These are phyloP conservation scores for Enteromius paludinosus DNA, from an alignment of 2,797 vertebrate genomes.

Conservation along the genomic window DNA sequence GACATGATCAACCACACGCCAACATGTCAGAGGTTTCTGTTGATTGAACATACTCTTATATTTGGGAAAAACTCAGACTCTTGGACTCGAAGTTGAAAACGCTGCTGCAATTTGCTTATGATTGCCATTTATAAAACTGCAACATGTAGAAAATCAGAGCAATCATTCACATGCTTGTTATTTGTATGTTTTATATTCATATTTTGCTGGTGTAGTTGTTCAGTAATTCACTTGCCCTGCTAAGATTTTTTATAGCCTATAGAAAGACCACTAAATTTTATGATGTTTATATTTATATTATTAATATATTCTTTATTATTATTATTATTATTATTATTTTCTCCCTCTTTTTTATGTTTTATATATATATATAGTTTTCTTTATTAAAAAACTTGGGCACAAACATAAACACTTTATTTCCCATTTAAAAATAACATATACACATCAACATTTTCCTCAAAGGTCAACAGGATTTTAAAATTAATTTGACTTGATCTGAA, in stretches of 20 bases:
- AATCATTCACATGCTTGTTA: not conserved
- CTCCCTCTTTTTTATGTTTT: no score
- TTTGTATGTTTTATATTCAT: slow-evolving; percentile 5
- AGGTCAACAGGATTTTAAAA: not conserved
- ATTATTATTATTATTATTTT: not conserved
- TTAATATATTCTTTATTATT: not conserved
- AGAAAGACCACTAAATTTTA: not conserved
- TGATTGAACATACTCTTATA: not conserved
- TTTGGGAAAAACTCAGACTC: not conserved
- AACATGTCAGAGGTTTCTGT: slow-evolving; percentile 35
- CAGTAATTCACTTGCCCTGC: not conserved
- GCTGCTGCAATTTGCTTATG: slow-evolving; percentile 1
- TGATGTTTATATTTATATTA: not conserved
- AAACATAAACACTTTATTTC: not conserved
- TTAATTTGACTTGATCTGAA: not conserved
- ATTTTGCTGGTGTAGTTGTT: not conserved
- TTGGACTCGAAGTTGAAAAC: not conserved
- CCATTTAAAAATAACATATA: not conserved
- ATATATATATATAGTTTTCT: no score
- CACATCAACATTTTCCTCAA: not conserved
- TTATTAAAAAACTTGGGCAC: no score
- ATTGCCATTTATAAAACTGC: not conserved
- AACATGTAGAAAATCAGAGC: not conserved
- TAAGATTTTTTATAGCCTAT: not conserved
- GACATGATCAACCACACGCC: slow-evolving; percentile 27